phyloP scores from a whole-genome alignment of 2,888 invertebrate species.

The Parthenolecanium corni region DNA sequence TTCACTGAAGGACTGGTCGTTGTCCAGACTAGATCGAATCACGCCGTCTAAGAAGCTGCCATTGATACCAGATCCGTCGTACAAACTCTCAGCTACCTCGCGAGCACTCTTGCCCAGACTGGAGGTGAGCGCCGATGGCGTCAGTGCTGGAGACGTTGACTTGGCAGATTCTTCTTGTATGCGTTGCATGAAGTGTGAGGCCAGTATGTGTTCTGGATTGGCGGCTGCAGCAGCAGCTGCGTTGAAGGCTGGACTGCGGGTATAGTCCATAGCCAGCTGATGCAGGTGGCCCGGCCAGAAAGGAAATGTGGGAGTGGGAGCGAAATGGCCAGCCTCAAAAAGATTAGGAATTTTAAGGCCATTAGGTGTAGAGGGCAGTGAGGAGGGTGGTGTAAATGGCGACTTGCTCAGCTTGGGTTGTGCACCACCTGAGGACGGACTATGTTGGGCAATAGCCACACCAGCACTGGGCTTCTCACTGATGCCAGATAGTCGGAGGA shows the following conservation, averaged over 20 bases:
- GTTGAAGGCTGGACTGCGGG: slow-evolving; percentile 38
- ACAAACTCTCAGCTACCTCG: slow-evolving; percentile 52
- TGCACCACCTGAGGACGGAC: slow-evolving; percentile 14
- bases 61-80: slow-evolving; percentile 55
- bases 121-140: slow-evolving; percentile 27
- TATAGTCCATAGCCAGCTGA: slow-evolving; percentile 17
- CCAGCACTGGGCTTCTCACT: slow-evolving; percentile 32
- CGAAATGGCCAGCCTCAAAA: slow-evolving; percentile 40
- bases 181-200: slow-evolving; percentile 68
- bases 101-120: slow-evolving; percentile 41
- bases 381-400: slow-evolving; percentile 43
- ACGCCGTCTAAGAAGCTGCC: slow-evolving; percentile 73
- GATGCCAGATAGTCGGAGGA: slow-evolving; percentile 39
- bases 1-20: slow-evolving; percentile 40
- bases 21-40: slow-evolving; percentile 67
- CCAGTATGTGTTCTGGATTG: slow-evolving; percentile 57
- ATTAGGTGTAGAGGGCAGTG: slow-evolving; percentile 46
- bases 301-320: slow-evolving; percentile 4
- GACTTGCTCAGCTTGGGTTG: slow-evolving; percentile 38
- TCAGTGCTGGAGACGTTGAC: neutral
- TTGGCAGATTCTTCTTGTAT: slow-evolving; percentile 54
- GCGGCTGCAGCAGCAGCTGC: slow-evolving; percentile 46
- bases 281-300: slow-evolving; percentile 18
- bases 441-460: neutral
- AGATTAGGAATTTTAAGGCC: slow-evolving; percentile 57